These are phyloP conservation scores for Cantharis flavilabris DNA, from an alignment of 2,888 invertebrate species.

Conservation along the genomic window DNA sequence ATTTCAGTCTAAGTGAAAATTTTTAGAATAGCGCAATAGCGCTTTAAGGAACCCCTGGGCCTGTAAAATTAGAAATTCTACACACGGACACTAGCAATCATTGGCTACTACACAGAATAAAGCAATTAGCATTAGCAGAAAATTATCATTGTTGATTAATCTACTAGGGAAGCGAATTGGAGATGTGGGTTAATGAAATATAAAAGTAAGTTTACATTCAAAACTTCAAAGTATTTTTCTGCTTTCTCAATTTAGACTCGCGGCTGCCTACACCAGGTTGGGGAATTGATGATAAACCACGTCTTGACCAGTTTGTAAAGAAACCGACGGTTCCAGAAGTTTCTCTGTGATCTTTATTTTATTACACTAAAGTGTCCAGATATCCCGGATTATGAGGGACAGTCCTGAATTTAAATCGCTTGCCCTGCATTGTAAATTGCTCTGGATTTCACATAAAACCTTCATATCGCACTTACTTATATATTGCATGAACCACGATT, in stretches of 20 bases:
- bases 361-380: neutral
- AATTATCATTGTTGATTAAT: neutral
- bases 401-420: neutral
- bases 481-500: neutral
- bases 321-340: too few relatives aligned
- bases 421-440: neutral
- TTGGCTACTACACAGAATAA: neutral
- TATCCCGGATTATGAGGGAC: neutral
- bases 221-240: neutral
- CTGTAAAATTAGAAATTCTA: neutral
- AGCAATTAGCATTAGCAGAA: neutral
- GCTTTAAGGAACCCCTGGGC: neutral
- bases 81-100: neutral
- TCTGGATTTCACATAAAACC: neutral
- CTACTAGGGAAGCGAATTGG: neutral
- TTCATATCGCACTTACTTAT: neutral
- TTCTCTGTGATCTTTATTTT: neutral
- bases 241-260: neutral
- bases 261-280: too few relatives aligned
- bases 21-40: neutral
- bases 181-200: neutral
- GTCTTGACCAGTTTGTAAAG: too few relatives aligned
- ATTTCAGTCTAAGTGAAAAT: neutral
- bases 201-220: neutral
- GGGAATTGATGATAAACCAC: too few relatives aligned